Evolutionary conservation across 2,113 vertebrate species (phyloP), one percentile per base, ranked within the genome.

Genomic region (Serinus canaria): DNA sequence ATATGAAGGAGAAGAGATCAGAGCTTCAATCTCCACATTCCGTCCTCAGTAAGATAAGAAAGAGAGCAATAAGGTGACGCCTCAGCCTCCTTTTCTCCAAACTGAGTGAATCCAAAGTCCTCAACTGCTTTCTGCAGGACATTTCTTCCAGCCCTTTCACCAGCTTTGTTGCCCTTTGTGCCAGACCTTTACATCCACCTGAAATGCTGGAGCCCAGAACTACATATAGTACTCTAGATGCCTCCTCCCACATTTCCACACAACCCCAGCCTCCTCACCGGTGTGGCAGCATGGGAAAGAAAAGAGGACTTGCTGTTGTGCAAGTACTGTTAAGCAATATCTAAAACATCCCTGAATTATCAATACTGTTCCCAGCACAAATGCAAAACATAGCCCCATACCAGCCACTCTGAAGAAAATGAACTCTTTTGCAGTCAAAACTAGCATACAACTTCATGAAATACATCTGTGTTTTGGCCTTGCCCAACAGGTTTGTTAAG

Each of bases 11-110:
- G 35, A 74, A 53, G n/a, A 41, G 15, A 11, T 44, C 17, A 60
- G 7, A 7, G 23, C 9, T 21, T 52, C 5, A 37, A 28, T 39
- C 28, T 75, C 13, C 28, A n/a, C 13, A 10, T 67, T 8, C 12
- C 0, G 0, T 37, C 19, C 20, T 67, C 53, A 46, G 28, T 39
- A 59, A 68, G 19, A 17, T n/a, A n/a, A n/a, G n/a, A n/a, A n/a
- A n/a, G 46, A 46, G 20, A 75, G 6, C 5, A n/a, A 14, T n/a
- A 13, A n/a, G 9, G 33, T n/a, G 13, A 39, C 0, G 0, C 8
- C 28, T 67, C 28, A 60, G 3, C 9, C 15, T 44, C 46, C 28
- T 52, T 69, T 69, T 33, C 33, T 60, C 19, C 23, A 39, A 28
- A 46, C 19, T 15, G 25, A 8, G 4, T 67, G 31, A 67, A 67